Conservation (phyloP, 2,888 invertebrate genomes). For the Folsomia manolachei region DNA sequence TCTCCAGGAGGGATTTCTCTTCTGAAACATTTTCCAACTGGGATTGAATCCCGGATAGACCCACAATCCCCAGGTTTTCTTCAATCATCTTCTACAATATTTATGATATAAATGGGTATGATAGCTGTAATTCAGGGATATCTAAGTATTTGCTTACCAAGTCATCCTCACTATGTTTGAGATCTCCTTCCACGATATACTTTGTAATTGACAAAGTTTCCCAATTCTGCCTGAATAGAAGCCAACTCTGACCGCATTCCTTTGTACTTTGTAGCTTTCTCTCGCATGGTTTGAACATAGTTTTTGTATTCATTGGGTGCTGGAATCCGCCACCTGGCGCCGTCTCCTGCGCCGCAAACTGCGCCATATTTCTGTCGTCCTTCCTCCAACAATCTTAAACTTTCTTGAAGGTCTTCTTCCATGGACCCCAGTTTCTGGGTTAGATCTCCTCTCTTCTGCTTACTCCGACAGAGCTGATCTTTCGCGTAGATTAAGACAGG, state of each 20-base stretch:
- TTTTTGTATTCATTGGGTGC: conserved; percentile 66
- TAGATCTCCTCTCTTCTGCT: conserved; percentile 23
- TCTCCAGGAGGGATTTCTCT: conserved; percentile 57
- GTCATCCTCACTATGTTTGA: conserved; percentile 59
- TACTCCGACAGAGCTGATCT: conserved; percentile 20
- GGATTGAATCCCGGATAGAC: conserved; percentile 57
- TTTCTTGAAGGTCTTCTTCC: not conserved
- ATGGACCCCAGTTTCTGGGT: not conserved
- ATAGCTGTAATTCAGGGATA: not conserved
- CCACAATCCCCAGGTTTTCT: conserved; percentile 54
- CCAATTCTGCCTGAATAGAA: conserved; percentile 71
- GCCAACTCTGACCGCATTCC: conserved; percentile 72
- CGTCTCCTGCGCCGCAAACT: conserved; percentile 22
- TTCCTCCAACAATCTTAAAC: conserved; percentile 59
- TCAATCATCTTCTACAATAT: conserved; percentile 51
- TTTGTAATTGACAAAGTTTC: conserved; percentile 71
- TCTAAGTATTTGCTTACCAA: conserved; percentile 56
- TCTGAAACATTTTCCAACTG: conserved; percentile 60
- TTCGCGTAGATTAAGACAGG: conserved; percentile 27
- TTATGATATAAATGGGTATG: not conserved
- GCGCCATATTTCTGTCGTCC: conserved; percentile 63
- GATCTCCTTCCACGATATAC: conserved; percentile 64
- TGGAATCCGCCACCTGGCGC: conserved; percentile 11
- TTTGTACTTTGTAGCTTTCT: conserved; percentile 73
- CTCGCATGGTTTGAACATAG: conserved; percentile 75